phyloP scores from a whole-genome alignment of 2,888 invertebrate species.

The Eilema caniola region DNA sequence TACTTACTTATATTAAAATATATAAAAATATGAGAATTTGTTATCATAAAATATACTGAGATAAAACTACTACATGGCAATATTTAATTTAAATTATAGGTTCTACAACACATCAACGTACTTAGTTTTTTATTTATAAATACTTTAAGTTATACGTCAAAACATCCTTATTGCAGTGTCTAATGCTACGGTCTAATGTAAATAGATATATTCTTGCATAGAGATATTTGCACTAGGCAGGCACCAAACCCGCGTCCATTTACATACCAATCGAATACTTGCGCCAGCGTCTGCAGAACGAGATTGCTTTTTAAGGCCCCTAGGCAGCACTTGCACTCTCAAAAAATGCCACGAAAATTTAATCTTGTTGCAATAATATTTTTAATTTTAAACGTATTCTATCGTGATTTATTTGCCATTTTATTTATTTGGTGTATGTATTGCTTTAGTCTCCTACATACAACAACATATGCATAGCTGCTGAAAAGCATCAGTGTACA shows the following conservation, averaged over 20 bases:
- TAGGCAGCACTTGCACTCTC: not conserved
- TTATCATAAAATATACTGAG: conserved; percentile 11
- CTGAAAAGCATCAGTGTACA: no score
- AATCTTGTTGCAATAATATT: no score
- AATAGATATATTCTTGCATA: no score
- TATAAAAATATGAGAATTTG: conserved; percentile 24
- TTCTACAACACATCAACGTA: not conserved
- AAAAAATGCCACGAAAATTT: not conserved
- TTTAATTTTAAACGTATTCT: no score
- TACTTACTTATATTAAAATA: conserved; percentile 22
- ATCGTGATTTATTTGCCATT: not conserved
- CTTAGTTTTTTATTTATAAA: not conserved
- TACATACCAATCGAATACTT: not conserved
- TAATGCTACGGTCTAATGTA: conserved; percentile 3
- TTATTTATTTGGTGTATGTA: no score
- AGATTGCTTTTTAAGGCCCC: not conserved
- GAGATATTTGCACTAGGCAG: not conserved
- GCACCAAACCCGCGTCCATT: not conserved
- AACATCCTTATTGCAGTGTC: not conserved
- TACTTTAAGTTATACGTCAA: not conserved
- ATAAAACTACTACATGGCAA: not conserved
- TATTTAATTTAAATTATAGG: not conserved
- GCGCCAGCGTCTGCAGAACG: not conserved
- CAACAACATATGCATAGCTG: no score
- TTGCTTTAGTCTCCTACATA: no score